These are phyloP conservation scores for Drosophila recens DNA, from an alignment of 2,888 invertebrate genomes.

Conservation along the genomic window DNA sequence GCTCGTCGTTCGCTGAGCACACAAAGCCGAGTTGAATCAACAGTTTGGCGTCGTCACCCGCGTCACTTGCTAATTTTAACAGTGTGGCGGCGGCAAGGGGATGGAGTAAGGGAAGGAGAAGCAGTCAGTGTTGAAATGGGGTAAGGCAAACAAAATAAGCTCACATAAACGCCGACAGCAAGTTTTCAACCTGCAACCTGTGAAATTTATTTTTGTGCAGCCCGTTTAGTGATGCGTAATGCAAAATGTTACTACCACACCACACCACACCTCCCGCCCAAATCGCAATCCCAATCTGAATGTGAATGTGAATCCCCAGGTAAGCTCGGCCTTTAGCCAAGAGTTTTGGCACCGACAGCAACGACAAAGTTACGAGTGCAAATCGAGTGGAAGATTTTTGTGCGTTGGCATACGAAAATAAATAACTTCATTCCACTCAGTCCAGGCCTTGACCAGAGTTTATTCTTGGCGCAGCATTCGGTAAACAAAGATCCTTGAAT, in stretches of 20 bases:
- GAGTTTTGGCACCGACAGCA: slow-evolving; percentile 52
- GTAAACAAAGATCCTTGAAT: slow-evolving; percentile 69
- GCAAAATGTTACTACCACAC: slow-evolving; percentile 33
- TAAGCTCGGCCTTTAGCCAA: slow-evolving; percentile 27
- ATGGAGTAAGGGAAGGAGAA: neutral
- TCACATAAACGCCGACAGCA: slow-evolving; percentile 34
- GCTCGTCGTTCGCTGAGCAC: slow-evolving; percentile 38
- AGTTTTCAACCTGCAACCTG: slow-evolving; percentile 69
- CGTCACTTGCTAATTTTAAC: slow-evolving; percentile 75
- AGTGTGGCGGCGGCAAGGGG: slow-evolving; percentile 1
- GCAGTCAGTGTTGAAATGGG: neutral
- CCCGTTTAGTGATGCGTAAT: slow-evolving; percentile 74
- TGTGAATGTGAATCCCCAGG: slow-evolving; percentile 25
- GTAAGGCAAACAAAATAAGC: slow-evolving; percentile 20
- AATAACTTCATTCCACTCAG: slow-evolving; percentile 47
- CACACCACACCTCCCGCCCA: neutral
- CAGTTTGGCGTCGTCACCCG: slow-evolving; percentile 67
- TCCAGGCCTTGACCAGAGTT: slow-evolving; percentile 32
- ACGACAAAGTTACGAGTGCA: slow-evolving; percentile 50
- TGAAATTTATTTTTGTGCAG: slow-evolving; percentile 73
- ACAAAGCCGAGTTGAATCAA: slow-evolving; percentile 67
- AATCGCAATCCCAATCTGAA: neutral
- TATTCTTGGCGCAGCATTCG: slow-evolving; percentile 59
- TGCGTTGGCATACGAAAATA: slow-evolving; percentile 66
- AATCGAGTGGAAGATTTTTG: slow-evolving; percentile 77